phyloP scores from a whole-genome alignment of 23 tunicate species.

The Halocynthia roretzi region DNA sequence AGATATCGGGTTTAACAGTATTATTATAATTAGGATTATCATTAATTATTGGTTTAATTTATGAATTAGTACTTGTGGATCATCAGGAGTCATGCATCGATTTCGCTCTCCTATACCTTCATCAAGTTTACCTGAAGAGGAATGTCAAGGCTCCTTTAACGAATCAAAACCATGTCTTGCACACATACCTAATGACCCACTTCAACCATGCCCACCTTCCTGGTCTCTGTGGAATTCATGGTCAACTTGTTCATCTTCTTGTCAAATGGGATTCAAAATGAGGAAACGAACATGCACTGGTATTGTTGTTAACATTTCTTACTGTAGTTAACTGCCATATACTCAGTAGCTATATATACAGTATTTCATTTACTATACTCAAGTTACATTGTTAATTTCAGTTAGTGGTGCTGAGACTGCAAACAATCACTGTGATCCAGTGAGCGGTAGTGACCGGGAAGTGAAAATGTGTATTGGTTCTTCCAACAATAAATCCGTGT shows the following conservation, averaged over 20 bases:
- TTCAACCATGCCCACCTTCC: background rate
- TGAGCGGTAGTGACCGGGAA: background rate
- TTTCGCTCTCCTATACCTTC: background rate
- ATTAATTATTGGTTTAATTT: background rate
- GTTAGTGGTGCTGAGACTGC: background rate
- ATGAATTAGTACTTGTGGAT: background rate
- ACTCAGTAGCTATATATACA: background rate
- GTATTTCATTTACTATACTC: background rate
- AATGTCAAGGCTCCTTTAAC: background rate
- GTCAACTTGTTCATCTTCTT: background rate
- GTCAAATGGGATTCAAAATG: background rate
- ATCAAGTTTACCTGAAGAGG: background rate
- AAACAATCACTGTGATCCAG: background rate
- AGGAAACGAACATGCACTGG: background rate
- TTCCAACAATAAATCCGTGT: background rate
- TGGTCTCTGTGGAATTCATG: constrained; percentile 1
- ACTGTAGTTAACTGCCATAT: background rate
- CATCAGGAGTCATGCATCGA: background rate
- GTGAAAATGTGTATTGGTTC: background rate
- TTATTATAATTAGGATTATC: too few species aligned
- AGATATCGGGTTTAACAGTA: too few species aligned
- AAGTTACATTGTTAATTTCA: background rate
- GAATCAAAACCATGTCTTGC: background rate
- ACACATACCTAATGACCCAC: background rate
- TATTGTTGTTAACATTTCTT: background rate